Conservation (phyloP, 1,140 invertebrate species). For the Riptortus pedestris region DNA sequence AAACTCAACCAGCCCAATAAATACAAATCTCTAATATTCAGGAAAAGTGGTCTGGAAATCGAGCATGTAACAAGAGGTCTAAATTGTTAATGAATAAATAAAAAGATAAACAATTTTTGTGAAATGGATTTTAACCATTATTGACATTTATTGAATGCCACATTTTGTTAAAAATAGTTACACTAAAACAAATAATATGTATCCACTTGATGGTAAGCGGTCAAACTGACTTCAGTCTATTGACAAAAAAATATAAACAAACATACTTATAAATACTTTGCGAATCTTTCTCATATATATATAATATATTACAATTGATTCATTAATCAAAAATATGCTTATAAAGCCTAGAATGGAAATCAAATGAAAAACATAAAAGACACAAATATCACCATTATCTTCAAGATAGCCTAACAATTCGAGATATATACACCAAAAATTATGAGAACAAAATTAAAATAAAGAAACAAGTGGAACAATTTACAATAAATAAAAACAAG, state of each 20-base stretch:
- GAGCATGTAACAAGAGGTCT: too few relatives aligned
- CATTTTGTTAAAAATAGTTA: conserved; percentile 21
- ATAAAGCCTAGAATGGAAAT: conserved; percentile 6
- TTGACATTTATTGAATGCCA: conserved; percentile 15
- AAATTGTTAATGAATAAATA: too few relatives aligned
- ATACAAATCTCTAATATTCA: too few relatives aligned
- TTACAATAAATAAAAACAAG: conserved; percentile 14
- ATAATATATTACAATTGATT: conserved; percentile 12
- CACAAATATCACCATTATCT: conserved; percentile 12
- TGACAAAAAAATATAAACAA: conserved; percentile 14
- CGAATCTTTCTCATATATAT: conserved; percentile 2
- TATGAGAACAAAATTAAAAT: not conserved
- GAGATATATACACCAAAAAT: conserved; percentile 6
- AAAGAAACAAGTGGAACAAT: not conserved
- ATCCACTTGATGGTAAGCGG: conserved; percentile 13
- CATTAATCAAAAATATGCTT: conserved; percentile 1
- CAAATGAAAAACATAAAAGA: conserved; percentile 4
- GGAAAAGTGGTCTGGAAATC: too few relatives aligned
- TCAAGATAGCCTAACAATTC: conserved; percentile 1
- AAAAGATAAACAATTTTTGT: not conserved
- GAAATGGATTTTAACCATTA: conserved; percentile 19
- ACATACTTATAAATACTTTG: conserved; percentile 8
- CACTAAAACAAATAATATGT: conserved; percentile 18
- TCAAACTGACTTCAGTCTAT: conserved; percentile 19
- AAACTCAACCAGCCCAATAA: too few relatives aligned